These are phyloP conservation scores for Tortricodes alternella DNA, from an alignment of 2,888 invertebrate species.

Conservation along the genomic window DNA sequence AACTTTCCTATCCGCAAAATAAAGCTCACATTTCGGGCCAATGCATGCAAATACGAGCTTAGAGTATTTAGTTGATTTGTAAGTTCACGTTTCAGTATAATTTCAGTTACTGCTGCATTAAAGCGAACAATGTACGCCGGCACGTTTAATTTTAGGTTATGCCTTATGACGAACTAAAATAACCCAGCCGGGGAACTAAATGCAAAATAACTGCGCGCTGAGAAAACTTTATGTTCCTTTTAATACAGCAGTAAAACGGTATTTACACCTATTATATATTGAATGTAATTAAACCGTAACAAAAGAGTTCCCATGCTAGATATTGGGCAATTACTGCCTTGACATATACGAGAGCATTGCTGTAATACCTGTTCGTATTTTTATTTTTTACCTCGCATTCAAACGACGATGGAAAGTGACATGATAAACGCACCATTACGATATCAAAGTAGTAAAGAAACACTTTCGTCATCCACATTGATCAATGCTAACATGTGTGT, in stretches of 20 bases:
- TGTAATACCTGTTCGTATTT: neutral
- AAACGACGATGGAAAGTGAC: constrained; percentile 24
- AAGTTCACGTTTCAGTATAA: constrained; percentile 15
- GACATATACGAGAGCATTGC: constrained; percentile 18
- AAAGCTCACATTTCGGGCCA: too few species aligned
- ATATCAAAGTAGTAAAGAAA: constrained; percentile 24
- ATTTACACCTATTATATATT: neutral
- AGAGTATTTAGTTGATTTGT: neutral
- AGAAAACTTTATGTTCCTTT: too few species aligned
- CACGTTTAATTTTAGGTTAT: constrained; percentile 27
- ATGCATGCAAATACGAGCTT: too few species aligned
- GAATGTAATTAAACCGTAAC: constrained; percentile 23
- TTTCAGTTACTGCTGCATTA: constrained; percentile 10
- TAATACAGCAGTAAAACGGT: neutral
- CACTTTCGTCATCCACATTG: constrained; percentile 21
- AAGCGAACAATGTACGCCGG: constrained; percentile 20
- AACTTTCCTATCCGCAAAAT: too few species aligned
- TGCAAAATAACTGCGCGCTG: too few species aligned
- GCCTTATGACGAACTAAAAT: constrained; percentile 25
- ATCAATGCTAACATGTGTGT: constrained; percentile 26
- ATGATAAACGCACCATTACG: constrained; percentile 23
- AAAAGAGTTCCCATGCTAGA: constrained; percentile 27
- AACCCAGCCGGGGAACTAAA: constrained; percentile 4
- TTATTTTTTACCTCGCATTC: constrained; percentile 22
- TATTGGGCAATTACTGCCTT: constrained; percentile 29